phyloP scores from a whole-genome alignment of 2,113 vertebrate genomes.

The Epinephelus moara region DNA sequence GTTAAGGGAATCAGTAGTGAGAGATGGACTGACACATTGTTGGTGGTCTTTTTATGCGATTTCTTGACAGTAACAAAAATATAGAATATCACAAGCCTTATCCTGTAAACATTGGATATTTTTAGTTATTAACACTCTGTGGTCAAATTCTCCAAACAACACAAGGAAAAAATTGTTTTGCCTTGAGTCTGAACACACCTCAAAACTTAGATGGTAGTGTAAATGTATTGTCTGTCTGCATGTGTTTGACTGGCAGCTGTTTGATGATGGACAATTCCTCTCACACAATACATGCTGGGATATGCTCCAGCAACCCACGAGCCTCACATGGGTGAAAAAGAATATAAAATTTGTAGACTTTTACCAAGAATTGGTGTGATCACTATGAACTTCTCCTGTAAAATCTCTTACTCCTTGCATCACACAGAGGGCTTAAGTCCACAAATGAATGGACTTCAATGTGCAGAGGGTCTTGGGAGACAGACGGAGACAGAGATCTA shows the following conservation, averaged over 20 bases:
- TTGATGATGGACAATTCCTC: no score
- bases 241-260: neutral
- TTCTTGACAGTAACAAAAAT: neutral
- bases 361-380: neutral
- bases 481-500: constrained; percentile 31
- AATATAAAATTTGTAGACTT: neutral
- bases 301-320: neutral
- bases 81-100: neutral
- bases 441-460: constrained; percentile 3
- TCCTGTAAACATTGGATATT: neutral
- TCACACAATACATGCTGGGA: neutral
- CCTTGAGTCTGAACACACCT: neutral
- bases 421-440: neutral
- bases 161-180: neutral
- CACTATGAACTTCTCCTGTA: neutral
- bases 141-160: neutral
- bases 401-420: neutral
- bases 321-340: neutral
- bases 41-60: neutral
- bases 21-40: no score
- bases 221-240: neutral
- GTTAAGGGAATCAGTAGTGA: neutral
- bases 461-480: neutral
- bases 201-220: neutral
- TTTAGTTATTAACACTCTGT: neutral